Conservation (phyloP, 1,140 invertebrate species). For the Reticulitermes speratus region DNA sequence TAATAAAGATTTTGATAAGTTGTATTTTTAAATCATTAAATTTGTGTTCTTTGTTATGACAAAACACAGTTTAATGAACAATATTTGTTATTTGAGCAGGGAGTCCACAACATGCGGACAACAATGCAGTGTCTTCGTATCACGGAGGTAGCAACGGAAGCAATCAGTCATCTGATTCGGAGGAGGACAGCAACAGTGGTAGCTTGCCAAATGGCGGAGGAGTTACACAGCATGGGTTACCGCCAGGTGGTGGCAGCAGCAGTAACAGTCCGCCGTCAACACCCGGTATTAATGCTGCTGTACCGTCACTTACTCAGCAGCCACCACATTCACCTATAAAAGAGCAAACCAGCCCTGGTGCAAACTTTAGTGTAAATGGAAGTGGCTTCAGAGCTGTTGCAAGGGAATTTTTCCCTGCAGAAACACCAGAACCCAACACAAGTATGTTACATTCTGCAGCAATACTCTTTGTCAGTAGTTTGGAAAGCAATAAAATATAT, state of each 20-base stretch:
- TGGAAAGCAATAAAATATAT: not conserved
- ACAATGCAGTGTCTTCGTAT: conserved; percentile 24
- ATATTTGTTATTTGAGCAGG: conserved; percentile 3
- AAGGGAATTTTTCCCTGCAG: conserved; percentile 71
- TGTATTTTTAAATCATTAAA: no score
- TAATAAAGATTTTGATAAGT: no score
- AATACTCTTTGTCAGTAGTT: no score
- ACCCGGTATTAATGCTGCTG: conserved; percentile 43
- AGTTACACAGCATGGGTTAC: conserved; percentile 45
- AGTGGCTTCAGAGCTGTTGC: conserved; percentile 39
- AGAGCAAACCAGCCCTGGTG: conserved; percentile 1
- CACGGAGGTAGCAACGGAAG: conserved; percentile 51
- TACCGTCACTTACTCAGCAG: conserved; percentile 46
- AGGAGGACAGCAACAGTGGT: conserved; percentile 57
- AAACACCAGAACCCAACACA: conserved; percentile 75
- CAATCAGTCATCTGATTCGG: conserved; percentile 74
- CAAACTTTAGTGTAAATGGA: conserved; percentile 21
- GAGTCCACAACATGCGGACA: conserved; percentile 29
- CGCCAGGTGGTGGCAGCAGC: conserved; percentile 46
- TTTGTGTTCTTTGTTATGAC: no score
- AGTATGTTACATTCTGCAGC: conserved; percentile 56
- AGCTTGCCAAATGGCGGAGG: conserved; percentile 39
- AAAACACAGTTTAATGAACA: not conserved
- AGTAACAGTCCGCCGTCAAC: conserved; percentile 46
- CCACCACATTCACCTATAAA: conserved; percentile 23